Evolutionary conservation across 2,797 vertebrate genomes (phyloP), one percentile per base, ranked within the genome.

Genomic region (Microtus obscurus): DNA sequence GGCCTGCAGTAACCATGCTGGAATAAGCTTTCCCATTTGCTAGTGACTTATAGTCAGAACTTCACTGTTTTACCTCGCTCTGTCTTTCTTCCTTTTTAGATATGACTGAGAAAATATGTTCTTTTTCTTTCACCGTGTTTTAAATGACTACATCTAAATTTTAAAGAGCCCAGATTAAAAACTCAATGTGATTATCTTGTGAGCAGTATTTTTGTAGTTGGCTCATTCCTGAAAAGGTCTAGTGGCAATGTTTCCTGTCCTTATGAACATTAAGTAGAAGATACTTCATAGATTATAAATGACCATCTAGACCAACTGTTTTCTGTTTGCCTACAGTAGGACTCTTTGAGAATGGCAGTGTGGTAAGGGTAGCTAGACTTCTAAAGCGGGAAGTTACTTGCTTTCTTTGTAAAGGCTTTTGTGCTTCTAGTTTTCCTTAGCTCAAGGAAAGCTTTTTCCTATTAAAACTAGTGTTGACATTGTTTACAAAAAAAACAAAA

Each of bases 21-120:
- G 56, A 93, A 40, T 77, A 59, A 27, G 23, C 82, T 88, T 95
- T 94, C 79, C 87, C 37, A 87, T 87, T 61, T 91, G 16, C 56
- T 80, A 4, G 76, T 23, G n/a, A 87, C 4, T 83, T 61, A 1
- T 48, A 79, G 12, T 78, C 78, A 34, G 21, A 78, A 73, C 10
- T 63, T 90, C 1, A 59, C 86, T 74, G 43, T 81, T 34, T 61
- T 43, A 19, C 40, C 12, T 51, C 88, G 9, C 69, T 96, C 92
- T 59, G 37, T 67, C 31, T 27, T 92, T 29, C 31, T 11, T n/a
- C 14, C 21, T n/a, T 90, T 91, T 90, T 67, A 11, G 16, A 12
- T 95, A 51, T 53, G 56, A 71, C 48, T 16, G 76, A 96, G 27
- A 79, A 95, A 81, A 4, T 43, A 51, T 40, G 25, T 89, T 40